Evolutionary conservation across 2,888 invertebrate genomes (phyloP).

Genomic region (Epirrhoe alternata): DNA sequence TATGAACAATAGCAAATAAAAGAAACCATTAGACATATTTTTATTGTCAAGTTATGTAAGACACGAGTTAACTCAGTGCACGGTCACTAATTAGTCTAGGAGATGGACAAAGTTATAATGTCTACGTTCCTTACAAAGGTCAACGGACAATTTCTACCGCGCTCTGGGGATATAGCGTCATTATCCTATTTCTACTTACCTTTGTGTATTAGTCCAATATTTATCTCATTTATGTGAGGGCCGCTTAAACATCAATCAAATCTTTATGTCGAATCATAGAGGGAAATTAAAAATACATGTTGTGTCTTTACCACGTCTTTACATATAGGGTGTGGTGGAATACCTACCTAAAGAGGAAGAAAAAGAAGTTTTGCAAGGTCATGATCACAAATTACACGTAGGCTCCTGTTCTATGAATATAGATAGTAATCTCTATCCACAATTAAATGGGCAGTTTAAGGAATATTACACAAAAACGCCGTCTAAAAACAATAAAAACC

Average conservation of each 20-base stretch:
- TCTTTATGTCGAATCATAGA: no score
- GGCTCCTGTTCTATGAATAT: constrained; percentile 23
- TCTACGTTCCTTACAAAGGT: no score
- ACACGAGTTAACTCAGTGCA: constrained; percentile 4
- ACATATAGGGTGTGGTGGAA: no score
- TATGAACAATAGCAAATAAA: constrained; percentile 24
- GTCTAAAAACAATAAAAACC: constrained; percentile 43
- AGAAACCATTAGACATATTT: constrained; percentile 10
- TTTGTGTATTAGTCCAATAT: no score
- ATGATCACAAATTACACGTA: background rate
- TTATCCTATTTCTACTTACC: no score
- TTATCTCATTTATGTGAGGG: no score
- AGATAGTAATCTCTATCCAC: constrained; percentile 19
- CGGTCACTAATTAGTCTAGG: constrained; percentile 7
- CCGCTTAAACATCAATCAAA: no score
- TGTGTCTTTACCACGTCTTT: no score
- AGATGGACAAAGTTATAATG: background rate
- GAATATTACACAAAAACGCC: constrained; percentile 34
- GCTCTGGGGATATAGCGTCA: no score
- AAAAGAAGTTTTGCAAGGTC: background rate
- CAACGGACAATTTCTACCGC: no score
- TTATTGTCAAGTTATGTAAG: constrained; percentile 24
- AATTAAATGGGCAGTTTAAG: constrained; percentile 37
- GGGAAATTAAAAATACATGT: no score
- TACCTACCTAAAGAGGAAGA: no score